phyloP scores from a whole-genome alignment of 2,113 vertebrate genomes.

The Piaya cayana region DNA sequence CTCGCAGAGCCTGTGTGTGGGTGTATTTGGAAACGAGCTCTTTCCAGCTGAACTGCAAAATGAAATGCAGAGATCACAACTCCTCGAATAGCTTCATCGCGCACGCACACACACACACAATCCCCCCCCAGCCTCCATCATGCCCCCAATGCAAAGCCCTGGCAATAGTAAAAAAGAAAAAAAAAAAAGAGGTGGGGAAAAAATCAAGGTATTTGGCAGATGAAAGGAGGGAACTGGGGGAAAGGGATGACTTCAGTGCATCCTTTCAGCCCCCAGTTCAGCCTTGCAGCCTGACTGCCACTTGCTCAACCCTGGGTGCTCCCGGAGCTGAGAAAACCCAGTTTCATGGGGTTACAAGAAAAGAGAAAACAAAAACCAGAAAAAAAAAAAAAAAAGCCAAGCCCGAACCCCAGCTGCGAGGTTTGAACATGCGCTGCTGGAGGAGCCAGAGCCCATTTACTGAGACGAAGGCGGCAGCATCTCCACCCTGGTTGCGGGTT shows the following conservation, averaged over 20 bases:
- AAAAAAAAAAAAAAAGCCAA: slow-evolving; percentile 15
- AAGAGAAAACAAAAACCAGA: slow-evolving; percentile 17
- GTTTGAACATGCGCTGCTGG: neutral
- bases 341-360: neutral
- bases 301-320: neutral
- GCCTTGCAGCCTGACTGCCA: neutral
- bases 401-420: slow-evolving; percentile 12
- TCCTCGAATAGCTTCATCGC: slow-evolving; percentile 64
- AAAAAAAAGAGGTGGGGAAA: neutral
- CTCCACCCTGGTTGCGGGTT: neutral
- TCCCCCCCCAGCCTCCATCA: neutral
- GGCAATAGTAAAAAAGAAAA: neutral
- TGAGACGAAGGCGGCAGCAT: neutral
- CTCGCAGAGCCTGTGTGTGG: slow-evolving; percentile 72
- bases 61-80: slow-evolving; percentile 72
- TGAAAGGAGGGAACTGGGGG: neutral
- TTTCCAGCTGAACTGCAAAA: slow-evolving; percentile 78
- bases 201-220: neutral
- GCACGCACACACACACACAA: neutral
- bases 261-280: neutral
- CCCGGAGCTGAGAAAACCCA: neutral
- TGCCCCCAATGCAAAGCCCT: neutral
- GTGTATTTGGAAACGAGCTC: slow-evolving; percentile 78
- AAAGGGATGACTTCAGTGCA: neutral
- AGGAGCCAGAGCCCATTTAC: slow-evolving; percentile 12